These are phyloP conservation scores for Acanthiza pusilla DNA, from an alignment of 2,797 vertebrate genomes.

Conservation along the genomic window DNA sequence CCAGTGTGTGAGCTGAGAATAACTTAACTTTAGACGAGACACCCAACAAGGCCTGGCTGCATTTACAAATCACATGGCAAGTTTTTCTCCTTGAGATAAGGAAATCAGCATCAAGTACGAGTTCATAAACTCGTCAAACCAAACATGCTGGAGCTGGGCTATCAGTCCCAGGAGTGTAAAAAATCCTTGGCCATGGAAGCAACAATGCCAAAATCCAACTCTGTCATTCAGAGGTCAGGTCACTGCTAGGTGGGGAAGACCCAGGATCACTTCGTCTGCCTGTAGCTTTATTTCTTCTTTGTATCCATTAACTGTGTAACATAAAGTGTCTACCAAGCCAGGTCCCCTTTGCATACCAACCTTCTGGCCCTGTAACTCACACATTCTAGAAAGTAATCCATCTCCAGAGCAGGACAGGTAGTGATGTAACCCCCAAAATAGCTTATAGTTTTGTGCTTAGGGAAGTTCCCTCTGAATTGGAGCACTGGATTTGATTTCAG, in stretches of 20 bases:
- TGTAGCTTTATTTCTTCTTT: slow-evolving; percentile 26
- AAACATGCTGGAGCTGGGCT: neutral
- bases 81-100: neutral
- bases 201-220: neutral
- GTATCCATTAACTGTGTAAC: slow-evolving; percentile 13
- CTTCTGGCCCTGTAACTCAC: neutral
- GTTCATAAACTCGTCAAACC: neutral
- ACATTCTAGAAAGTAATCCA: slow-evolving; percentile 10
- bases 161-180: neutral
- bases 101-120: neutral
- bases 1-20: neutral
- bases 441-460: neutral
- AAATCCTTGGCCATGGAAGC: neutral
- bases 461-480: neutral
- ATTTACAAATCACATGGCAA: neutral
- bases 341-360: neutral
- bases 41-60: neutral
- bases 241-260: neutral
- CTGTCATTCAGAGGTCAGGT: neutral
- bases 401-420: neutral
- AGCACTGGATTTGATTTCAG: neutral
- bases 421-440: neutral
- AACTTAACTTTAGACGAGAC: neutral
- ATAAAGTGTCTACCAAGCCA: slow-evolving; percentile 17
- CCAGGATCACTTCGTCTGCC: neutral